Base-by-base conservation (phyloP, 2,113 vertebrate species). In the Eupsittula cactorum region DNA sequence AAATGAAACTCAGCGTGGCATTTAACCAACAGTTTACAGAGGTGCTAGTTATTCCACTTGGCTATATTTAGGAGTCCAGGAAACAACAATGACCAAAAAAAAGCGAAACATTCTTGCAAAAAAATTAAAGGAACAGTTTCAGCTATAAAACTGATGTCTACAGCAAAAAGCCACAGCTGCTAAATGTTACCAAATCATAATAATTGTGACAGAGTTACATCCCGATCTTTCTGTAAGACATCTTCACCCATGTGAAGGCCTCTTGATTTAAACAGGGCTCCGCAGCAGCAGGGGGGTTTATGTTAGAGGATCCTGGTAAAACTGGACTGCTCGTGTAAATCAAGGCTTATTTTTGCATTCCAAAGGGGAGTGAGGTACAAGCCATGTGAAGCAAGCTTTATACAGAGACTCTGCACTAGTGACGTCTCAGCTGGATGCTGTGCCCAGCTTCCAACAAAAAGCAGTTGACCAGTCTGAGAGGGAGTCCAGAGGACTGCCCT, bases 61-160 rank as follows among this genome's bases (percentile, higher is more conserved):
- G 95, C 96, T 96, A 97, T 97, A 96, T 95, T 97, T 97, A 97
- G 97, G 97, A 98, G 96, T 98, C 96, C 97, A 96, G 84, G 95
- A 96, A 97, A 97, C 97, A 97, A 97, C 89, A 97, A 97, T 87
- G 81, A 85, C 70, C 39, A 90, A 92, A 95, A 88, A 95, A 91
- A 86, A 84, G 35, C 3, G 19, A 93, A 86, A 84, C 39, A 41
- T 76, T 95, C 42, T 86, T 95, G 81, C 75, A 96, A 82, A 91
- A 94, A 92, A 94, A 91, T 87, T 96, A 92, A 96, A 96, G 90
- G 73, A 94, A 88, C 86, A 83, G 88, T 92, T 96, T 97, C 94
- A 91, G 52, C 92, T 95, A 29, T 82, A 95, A 97, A 93, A 96
- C 67, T 88, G 78, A 95, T 95, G 87, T 92, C 88, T 86, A 73